Percentiles rank a stretch among this genome's conserved stretches.
These are phyloP conservation scores for Capreolus pygargus DNA, from an alignment of 2,113 vertebrate genomes.

Conservation along the genomic window DNA sequence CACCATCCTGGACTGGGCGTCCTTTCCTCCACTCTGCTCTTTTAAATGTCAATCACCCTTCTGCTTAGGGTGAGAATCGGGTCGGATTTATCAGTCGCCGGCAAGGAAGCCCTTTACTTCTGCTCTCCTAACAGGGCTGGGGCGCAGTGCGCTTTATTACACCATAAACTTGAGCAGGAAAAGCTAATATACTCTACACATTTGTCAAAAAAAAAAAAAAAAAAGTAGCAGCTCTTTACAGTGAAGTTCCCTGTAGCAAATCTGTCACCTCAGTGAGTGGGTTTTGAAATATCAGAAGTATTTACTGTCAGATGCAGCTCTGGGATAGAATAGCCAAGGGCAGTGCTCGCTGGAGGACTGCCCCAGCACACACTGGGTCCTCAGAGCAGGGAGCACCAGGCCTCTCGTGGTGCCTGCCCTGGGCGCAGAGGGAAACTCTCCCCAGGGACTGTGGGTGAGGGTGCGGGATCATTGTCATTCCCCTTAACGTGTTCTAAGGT, in stretches of 20 bases:
- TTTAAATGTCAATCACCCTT: background rate
- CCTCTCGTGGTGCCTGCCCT: background rate
- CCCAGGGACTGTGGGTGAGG: background rate
- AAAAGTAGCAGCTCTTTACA: constrained; percentile 19
- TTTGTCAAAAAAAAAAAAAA: constrained; percentile 62
- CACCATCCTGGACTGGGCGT: background rate
- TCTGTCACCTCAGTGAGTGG: constrained; percentile 56
- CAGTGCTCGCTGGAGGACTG: background rate
- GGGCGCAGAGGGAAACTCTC: background rate
- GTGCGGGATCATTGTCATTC: background rate
- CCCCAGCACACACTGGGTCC: constrained; percentile 13
- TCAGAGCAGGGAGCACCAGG: background rate
- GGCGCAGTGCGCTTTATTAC: constrained; percentile 63
- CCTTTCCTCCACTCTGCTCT: background rate
- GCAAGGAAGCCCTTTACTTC: constrained; percentile 37
- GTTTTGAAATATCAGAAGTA: constrained; percentile 66
- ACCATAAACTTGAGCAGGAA: constrained; percentile 72
- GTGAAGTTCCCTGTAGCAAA: constrained; percentile 65
- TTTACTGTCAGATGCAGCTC: constrained; percentile 67
- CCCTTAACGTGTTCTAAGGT: background rate
- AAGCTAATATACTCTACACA: constrained; percentile 68
- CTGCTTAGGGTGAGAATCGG: background rate
- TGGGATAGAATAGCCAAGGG: constrained; percentile 64
- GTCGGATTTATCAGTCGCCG: constrained; percentile 5
- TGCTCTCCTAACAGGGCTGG: background rate